Percentiles rank a stretch among this genome's conserved stretches.
These are phyloP conservation scores for Hirundichthys speculiger DNA, from an alignment of 2,113 vertebrate species.

Conservation along the genomic window DNA sequence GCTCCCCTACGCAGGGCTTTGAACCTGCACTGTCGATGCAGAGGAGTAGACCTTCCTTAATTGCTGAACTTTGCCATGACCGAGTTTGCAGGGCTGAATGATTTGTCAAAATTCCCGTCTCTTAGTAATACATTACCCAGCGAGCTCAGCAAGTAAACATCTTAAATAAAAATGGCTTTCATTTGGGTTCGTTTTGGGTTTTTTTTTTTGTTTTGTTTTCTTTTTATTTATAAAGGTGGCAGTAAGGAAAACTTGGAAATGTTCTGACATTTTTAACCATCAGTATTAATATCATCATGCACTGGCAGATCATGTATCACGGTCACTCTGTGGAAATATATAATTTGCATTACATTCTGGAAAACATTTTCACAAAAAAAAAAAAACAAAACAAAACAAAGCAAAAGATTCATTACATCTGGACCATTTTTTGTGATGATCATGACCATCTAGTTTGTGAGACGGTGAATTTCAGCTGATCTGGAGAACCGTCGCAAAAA, in stretches of 20 bases:
- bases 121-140: slow-evolving; percentile 89
- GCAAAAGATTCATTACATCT: no score
- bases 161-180: slow-evolving; percentile 82
- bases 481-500: slow-evolving; percentile 66
- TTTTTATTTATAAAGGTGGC: slow-evolving; percentile 34
- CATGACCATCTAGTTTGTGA: slow-evolving; percentile 61
- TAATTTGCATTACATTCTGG: slow-evolving; percentile 29
- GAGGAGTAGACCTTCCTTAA: slow-evolving; percentile 84
- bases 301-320: slow-evolving; percentile 49
- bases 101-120: slow-evolving; percentile 94
- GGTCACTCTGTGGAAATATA: slow-evolving; percentile 39
- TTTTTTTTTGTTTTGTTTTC: no score
- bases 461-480: slow-evolving; percentile 55
- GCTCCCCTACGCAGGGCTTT: slow-evolving; percentile 68
- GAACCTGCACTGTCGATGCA: slow-evolving; percentile 76
- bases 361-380: slow-evolving; percentile 45
- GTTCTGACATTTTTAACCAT: slow-evolving; percentile 58
- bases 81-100: slow-evolving; percentile 93
- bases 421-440: slow-evolving; percentile 59
- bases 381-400: no score
- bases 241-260: slow-evolving; percentile 49
- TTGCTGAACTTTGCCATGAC: slow-evolving; percentile 98
- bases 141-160: slow-evolving; percentile 78
- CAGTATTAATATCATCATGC: slow-evolving; percentile 48
- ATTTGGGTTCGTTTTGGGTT: slow-evolving; percentile 73